A percentile compares a stretch with the other conserved stretches of the same genome.
Conservation (phyloP, 2,888 invertebrate genomes). For the Phaedon cochleariae region DNA sequence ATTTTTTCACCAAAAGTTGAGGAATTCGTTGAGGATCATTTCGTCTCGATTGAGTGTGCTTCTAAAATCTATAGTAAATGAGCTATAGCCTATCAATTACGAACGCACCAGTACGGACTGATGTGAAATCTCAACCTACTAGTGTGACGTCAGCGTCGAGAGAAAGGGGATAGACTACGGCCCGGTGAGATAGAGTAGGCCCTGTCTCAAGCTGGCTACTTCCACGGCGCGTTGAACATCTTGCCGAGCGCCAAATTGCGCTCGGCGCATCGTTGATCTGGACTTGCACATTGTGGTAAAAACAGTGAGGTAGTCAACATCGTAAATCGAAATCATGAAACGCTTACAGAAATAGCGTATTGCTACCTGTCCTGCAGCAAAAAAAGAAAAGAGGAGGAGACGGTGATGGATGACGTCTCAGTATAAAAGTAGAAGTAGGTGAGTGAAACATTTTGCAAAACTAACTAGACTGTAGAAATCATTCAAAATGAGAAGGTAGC, state of each 20-base stretch:
- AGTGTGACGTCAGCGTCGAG: no score
- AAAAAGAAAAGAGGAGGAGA: neutral
- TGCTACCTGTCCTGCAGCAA: neutral
- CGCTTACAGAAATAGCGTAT: neutral
- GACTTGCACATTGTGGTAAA: neutral
- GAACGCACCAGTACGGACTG: no score
- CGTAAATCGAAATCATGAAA: neutral
- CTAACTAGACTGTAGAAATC: conserved; percentile 1
- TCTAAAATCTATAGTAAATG: no score
- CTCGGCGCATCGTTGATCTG: neutral
- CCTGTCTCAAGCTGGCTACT: no score
- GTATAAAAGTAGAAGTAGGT: conserved; percentile 3
- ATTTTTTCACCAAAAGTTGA: no score
- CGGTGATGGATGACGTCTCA: neutral
- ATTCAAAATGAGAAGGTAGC: neutral
- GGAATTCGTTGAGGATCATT: no score
- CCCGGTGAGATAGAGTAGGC: no score
- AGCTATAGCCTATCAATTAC: no score
- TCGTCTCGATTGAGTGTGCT: no score
- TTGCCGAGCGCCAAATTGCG: neutral
- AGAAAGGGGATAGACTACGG: no score
- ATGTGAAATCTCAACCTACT: no score
- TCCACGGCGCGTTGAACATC: conserved; percentile 1
- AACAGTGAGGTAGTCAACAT: neutral
- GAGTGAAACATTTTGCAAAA: neutral